A percentile compares a stretch with the other conserved stretches of the same genome.
phyloP scores from a whole-genome alignment of 2,888 invertebrate genomes.

The Nebria salina region DNA sequence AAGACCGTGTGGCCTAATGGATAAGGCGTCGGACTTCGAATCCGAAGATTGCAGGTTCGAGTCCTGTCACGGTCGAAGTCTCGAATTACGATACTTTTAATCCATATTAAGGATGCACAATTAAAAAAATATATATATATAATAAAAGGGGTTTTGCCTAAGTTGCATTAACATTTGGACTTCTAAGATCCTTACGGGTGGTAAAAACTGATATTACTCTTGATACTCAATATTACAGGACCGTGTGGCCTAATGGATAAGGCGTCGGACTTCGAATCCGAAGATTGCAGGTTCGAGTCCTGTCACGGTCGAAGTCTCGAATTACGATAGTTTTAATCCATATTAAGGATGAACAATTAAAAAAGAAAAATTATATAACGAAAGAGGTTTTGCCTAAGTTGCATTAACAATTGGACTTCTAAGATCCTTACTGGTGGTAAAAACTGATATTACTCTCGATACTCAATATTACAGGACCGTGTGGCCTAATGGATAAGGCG shows the following conservation, averaged over 20 bases:
- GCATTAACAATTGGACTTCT: no score
- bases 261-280: constrained; percentile 73
- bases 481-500: constrained; percentile 66
- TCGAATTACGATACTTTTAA: neutral
- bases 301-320: constrained; percentile 64
- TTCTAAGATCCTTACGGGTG: no score
- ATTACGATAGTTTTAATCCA: neutral
- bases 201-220: no score
- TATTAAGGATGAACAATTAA: no score
- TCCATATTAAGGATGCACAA: no score
- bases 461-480: constrained; percentile 11
- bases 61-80: constrained; percentile 67
- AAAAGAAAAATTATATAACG: no score
- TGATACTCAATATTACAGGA: neutral
- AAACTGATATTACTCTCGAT: no score
- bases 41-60: constrained; percentile 71
- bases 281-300: constrained; percentile 71
- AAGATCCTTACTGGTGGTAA: no score
- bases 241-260: constrained; percentile 61
- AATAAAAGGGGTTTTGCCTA: no score
- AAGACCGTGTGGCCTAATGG: constrained; percentile 52
- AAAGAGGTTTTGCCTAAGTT: no score
- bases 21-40: constrained; percentile 75
- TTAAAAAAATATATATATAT: no score
- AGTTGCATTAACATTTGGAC: no score